phyloP scores from a whole-genome alignment of 2,888 invertebrate species.

The Rhamnusium bicolor region DNA sequence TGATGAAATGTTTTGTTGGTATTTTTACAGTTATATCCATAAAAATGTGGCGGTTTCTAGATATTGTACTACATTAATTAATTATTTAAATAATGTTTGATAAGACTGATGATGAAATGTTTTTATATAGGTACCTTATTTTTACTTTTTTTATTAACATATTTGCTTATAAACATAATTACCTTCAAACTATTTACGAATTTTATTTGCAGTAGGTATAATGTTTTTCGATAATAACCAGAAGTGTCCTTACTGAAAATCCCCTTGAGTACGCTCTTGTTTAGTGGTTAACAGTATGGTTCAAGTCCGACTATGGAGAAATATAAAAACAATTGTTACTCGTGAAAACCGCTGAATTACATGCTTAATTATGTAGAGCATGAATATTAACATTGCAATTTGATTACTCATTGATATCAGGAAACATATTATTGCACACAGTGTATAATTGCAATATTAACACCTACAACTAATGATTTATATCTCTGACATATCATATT shows the following conservation, averaged over 20 bases:
- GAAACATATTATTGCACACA: conserved; percentile 23
- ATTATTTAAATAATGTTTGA: no score
- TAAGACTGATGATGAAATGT: no score
- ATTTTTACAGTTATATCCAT: no score
- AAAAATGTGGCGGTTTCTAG: no score
- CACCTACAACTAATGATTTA: conserved; percentile 26
- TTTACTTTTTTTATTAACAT: no score
- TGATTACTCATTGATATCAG: conserved; percentile 43
- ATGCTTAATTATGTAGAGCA: conserved; percentile 62
- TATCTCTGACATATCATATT: conserved; percentile 9
- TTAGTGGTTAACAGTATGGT: conserved; percentile 54
- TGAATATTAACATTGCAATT: conserved; percentile 52
- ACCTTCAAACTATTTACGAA: no score
- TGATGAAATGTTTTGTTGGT: no score
- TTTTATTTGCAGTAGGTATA: no score
- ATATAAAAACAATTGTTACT: conserved; percentile 57
- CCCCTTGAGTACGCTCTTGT: conserved; percentile 14
- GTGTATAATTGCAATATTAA: conserved; percentile 21
- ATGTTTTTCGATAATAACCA: background rate
- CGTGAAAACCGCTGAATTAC: conserved; percentile 59
- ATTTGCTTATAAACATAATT: no score
- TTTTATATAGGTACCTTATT: no score
- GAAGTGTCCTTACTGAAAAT: background rate
- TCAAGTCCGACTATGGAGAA: conserved; percentile 60
- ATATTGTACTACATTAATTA: no score